Evolutionary conservation across 2,113 vertebrate genomes (phyloP).

Genomic region (Chlorocebus sabaeus): DNA sequence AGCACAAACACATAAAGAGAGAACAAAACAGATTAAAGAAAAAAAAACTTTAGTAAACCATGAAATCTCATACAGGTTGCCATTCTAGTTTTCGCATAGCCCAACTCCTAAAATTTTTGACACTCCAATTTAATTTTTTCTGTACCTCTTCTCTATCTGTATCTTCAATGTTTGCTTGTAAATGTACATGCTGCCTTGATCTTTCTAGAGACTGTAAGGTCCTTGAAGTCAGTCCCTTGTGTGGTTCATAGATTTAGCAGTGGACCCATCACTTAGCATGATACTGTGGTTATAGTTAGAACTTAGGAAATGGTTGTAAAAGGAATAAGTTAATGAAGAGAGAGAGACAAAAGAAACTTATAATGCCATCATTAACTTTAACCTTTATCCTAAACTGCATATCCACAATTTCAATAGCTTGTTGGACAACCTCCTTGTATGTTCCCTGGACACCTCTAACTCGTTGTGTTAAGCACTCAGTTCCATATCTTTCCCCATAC

Average conservation of each 20-base stretch:
- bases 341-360: not conserved
- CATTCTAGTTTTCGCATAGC: rapidly evolving
- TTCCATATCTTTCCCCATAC: rapidly evolving
- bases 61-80: not conserved
- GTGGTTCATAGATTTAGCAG: not conserved
- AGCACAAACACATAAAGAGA: not conserved
- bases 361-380: rapidly evolving
- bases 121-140: rapidly evolving
- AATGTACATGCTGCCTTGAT: no score
- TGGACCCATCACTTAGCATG: rapidly evolving
- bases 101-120: no score
- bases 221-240: not conserved
- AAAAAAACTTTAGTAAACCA: rapidly evolving
- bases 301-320: not conserved
- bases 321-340: not conserved
- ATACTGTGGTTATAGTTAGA: rapidly evolving
- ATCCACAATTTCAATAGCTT: not conserved
- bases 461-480: rapidly evolving
- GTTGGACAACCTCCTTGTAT: rapidly evolving
- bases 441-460: rapidly evolving
- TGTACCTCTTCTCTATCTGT: rapidly evolving
- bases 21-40: no score
- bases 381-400: rapidly evolving
- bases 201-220: not conserved
- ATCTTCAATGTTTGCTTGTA: not conserved